Conservation (phyloP, 2,797 vertebrate genomes). For the Clarias fuscus region DNA sequence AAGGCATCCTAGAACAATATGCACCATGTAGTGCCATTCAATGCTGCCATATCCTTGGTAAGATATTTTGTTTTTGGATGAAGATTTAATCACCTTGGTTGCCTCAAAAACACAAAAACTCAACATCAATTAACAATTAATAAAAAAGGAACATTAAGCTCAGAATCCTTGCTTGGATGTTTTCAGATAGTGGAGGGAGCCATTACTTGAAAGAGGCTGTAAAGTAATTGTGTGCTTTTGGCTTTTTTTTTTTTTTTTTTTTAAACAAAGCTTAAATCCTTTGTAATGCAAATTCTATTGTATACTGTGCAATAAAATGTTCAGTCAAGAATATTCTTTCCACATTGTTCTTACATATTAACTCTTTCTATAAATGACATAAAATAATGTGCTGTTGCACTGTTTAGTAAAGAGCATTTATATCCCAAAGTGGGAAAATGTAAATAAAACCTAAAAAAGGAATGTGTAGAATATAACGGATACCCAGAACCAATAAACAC, state of each 20-base stretch:
- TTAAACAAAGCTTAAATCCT: neutral
- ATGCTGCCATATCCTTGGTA: neutral
- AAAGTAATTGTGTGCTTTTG: neutral
- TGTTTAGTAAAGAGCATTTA: neutral
- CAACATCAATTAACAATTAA: neutral
- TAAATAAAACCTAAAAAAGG: neutral
- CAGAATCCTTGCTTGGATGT: neutral
- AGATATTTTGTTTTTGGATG: neutral
- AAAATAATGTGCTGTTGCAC: neutral
- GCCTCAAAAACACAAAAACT: neutral
- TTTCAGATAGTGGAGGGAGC: neutral
- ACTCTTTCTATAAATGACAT: too few species aligned
- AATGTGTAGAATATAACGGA: neutral
- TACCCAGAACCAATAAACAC: neutral
- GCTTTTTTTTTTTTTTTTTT: neutral
- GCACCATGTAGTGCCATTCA: neutral
- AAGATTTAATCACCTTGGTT: neutral
- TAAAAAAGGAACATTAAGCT: neutral
- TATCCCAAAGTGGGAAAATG: neutral
- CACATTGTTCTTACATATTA: neutral
- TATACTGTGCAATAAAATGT: constrained; percentile 3
- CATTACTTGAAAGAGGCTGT: neutral
- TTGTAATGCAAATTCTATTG: neutral
- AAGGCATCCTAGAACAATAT: neutral
- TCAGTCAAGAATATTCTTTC: neutral